These are phyloP conservation scores for Cotesia typhae DNA, from an alignment of 1,140 invertebrate genomes.

Conservation along the genomic window DNA sequence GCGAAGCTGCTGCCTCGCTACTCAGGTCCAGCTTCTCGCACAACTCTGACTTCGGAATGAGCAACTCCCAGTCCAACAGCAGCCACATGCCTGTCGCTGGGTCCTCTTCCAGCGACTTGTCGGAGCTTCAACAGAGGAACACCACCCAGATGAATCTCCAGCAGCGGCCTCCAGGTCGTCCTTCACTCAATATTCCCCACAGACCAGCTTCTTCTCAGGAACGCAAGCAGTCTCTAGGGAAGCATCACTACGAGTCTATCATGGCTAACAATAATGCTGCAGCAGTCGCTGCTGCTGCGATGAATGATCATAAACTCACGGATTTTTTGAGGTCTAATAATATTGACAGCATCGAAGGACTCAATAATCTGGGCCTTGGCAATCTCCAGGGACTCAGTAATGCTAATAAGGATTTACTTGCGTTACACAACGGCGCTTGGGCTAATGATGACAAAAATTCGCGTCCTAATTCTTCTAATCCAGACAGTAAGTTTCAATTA, in stretches of 20 bases:
- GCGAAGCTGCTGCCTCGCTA: slow-evolving; percentile 57
- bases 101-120: slow-evolving; percentile 51
- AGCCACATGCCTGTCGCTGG: slow-evolving; percentile 48
- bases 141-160: slow-evolving; percentile 59
- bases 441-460: slow-evolving; percentile 57
- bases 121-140: slow-evolving; percentile 49
- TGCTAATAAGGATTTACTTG: slow-evolving; percentile 75
- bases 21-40: slow-evolving; percentile 58
- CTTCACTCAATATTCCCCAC: slow-evolving; percentile 63
- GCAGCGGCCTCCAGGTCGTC: slow-evolving; percentile 62
- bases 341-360: slow-evolving; percentile 74
- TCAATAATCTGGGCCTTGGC: slow-evolving; percentile 61
- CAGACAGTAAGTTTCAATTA: slow-evolving; percentile 50
- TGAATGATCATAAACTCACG: slow-evolving; percentile 69
- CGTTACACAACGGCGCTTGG: slow-evolving; percentile 76
- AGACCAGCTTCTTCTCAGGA: slow-evolving; percentile 48
- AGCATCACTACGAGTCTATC: slow-evolving; percentile 59
- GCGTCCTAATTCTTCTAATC: slow-evolving; percentile 54
- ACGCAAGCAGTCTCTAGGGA: slow-evolving; percentile 32
- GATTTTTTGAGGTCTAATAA: slow-evolving; percentile 71
- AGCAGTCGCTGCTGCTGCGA: slow-evolving; percentile 39
- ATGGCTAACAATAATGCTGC: slow-evolving; percentile 51
- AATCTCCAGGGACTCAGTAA: slow-evolving; percentile 57
- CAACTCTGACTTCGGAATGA: slow-evolving; percentile 55
- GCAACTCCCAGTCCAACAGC: slow-evolving; percentile 51